Base-by-base conservation (phyloP, 2,797 vertebrate genomes). In the Cryptoprocta ferox region DNA sequence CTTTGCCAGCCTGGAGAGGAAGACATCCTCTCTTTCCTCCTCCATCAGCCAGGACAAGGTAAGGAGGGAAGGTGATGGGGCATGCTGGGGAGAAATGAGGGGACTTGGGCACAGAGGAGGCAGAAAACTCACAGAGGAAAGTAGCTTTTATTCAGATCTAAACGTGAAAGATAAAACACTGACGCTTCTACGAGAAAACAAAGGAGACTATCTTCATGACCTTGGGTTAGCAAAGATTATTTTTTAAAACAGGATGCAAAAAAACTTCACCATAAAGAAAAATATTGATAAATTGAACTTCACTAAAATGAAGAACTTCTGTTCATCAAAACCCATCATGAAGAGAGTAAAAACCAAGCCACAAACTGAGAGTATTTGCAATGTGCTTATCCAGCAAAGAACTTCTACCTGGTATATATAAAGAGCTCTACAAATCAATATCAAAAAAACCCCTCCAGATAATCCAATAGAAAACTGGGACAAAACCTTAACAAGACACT, bases 131-230 rank as follows among this genome's bases (percentile, higher is more conserved):
- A 95, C 32, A 79, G 39, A 28, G 32, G 42, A 91, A 83, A 45
- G 19, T 42, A 75, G 53, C 14, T 50, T 75, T 93, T 75, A 87
- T 18, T 85, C n/a, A 91, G 18, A 37, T 96, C 37, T 71, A 78
- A 94, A 82, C 24, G 35, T 70, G 82, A 78, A 66, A 78, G 50
- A 61, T 35, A 37, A 96, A 93, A 85, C 50, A 59, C 13, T 12
- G 39, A 89, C 37, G 6, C 24, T 86, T 89, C 84, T 73, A 37
- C n/a, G 96, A 35, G 39, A 81, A 94, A 95, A 82, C 48, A 87
- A 94, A 91, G 59, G 32, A 79, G 35, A 63, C 45, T 9, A 70
- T 89, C 35, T 70, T 53, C 6, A 63, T 39, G 42, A 86, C 12
- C 18, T 73, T n/a, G 39, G 28, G 68, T 79, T 85, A 93, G 35